Evolutionary conservation across 1,140 invertebrate genomes (phyloP), one percentile per base, ranked within the genome.

Genomic region (Drosophila kanapiae): DNA sequence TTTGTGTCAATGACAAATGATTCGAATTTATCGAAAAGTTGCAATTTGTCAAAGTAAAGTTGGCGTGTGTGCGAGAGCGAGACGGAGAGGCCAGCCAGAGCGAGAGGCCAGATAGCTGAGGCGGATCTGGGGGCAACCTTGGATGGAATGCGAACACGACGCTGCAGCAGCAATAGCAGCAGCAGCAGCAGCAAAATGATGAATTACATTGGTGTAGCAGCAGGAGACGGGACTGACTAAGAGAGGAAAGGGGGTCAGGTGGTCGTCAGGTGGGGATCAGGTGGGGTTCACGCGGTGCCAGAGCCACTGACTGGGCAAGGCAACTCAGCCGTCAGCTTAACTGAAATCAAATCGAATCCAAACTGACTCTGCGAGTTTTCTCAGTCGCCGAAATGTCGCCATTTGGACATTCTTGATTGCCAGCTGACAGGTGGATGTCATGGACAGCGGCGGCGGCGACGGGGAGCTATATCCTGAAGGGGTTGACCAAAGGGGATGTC

Each of bases 1-100:
- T 90, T 90, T 90, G 85, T 90, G 85, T 90, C 85, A 90, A 90
- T 90, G 85, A 90, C 85, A 88, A 88, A 88, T 88, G 86, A 90
- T 90, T 90, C 85, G 85, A 91, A 90, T 85, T 80, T 85, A 90
- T 90, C 82, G 85, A 90, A 90, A 85, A 85, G 75, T 90, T 90
- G 85, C 85, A 90, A 82, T 90, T 91, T 85, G 86, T 84, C 82
- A 90, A 81, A 88, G 83, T 64, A 77, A 76, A 78, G 76, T 70
- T 57, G 35, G 63, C 63, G 54, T 43, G 68, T 63, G 60, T 59
- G 78, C 70, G 75, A 35, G 14, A 60, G 48, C 33, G 37, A 18
- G 29, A 37, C 6, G n/a, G 31, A 62, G 42, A 16, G 33, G 48
- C 47, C 29, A 35, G 29, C 14, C 51, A 43, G 23, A 61, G 56